phyloP scores from a whole-genome alignment of 1,140 invertebrate genomes.

The Helicoverpa armigera region DNA sequence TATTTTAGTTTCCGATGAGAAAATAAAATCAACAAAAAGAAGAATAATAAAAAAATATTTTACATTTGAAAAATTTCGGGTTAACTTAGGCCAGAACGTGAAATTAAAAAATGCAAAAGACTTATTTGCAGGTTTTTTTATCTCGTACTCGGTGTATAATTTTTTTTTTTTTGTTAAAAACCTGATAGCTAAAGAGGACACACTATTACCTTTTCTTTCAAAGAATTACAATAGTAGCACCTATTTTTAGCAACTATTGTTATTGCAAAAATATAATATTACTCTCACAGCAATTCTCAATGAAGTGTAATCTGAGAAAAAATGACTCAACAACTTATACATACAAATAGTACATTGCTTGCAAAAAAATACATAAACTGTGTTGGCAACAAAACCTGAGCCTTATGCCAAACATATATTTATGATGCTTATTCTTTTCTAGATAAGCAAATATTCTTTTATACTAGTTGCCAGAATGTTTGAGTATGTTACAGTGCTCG shows the following conservation, averaged over 20 bases:
- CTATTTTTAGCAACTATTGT: too few relatives aligned
- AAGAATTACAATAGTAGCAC: too few relatives aligned
- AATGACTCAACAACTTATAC: neutral
- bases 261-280: neutral
- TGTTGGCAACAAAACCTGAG: neutral
- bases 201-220: too few relatives aligned
- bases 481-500: too few relatives aligned
- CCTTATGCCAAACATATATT: conserved; percentile 10
- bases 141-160: too few relatives aligned
- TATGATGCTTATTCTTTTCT: conserved; percentile 11
- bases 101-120: too few relatives aligned
- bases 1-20: too few relatives aligned
- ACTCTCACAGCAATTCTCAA: neutral
- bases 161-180: too few relatives aligned
- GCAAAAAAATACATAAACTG: neutral
- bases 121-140: too few relatives aligned
- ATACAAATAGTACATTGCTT: neutral
- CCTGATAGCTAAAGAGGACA: too few relatives aligned
- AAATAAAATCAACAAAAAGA: neutral
- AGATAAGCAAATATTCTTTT: neutral
- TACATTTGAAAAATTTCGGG: neutral
- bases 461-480: too few relatives aligned
- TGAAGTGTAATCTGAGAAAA: neutral
- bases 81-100: too few relatives aligned
- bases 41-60: neutral